Evolutionary conservation across 1,140 invertebrate genomes (phyloP).

Genomic region (Macrotrachela quadricornifera): DNA sequence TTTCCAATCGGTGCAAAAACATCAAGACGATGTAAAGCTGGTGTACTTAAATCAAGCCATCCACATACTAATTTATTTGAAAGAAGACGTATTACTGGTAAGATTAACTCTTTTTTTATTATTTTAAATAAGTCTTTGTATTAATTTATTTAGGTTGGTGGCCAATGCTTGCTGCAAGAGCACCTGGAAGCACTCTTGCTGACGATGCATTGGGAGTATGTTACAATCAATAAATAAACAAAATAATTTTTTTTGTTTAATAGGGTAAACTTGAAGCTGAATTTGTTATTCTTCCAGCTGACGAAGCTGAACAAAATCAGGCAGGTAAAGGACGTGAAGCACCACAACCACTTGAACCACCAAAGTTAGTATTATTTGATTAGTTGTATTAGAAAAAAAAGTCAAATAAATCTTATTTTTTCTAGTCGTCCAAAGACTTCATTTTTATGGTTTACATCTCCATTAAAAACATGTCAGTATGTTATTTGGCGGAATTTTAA

Average conservation of each 20-base stretch:
- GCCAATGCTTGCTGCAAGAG: slow-evolving; percentile 70
- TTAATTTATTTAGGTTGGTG: slow-evolving; percentile 75
- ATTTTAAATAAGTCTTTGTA: slow-evolving; percentile 67
- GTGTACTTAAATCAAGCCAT: slow-evolving; percentile 62
- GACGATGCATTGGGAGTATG: slow-evolving; percentile 39
- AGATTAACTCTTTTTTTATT: slow-evolving; percentile 59
- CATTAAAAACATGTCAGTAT: slow-evolving; percentile 9
- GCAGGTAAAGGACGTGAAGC: slow-evolving; percentile 60
- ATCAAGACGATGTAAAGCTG: slow-evolving; percentile 35
- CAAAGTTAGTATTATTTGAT: slow-evolving; percentile 43
- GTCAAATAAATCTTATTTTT: background rate
- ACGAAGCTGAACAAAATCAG: slow-evolving; percentile 67
- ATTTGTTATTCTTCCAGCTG: slow-evolving; percentile 56
- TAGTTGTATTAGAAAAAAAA: too few relatives aligned
- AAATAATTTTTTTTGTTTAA: background rate
- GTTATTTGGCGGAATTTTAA: slow-evolving; percentile 13
- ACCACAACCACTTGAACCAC: slow-evolving; percentile 65
- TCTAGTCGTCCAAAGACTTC: slow-evolving; percentile 12
- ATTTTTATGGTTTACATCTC: slow-evolving; percentile 12
- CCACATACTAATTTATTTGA: slow-evolving; percentile 72
- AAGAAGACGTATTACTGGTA: slow-evolving; percentile 63
- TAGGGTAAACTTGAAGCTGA: slow-evolving; percentile 76
- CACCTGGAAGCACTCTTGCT: slow-evolving; percentile 57
- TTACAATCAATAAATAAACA: slow-evolving; percentile 1
- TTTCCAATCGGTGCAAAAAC: slow-evolving; percentile 29